Conservation (phyloP, 1,140 invertebrate genomes). For the Meloidogyne floridensis region DNA sequence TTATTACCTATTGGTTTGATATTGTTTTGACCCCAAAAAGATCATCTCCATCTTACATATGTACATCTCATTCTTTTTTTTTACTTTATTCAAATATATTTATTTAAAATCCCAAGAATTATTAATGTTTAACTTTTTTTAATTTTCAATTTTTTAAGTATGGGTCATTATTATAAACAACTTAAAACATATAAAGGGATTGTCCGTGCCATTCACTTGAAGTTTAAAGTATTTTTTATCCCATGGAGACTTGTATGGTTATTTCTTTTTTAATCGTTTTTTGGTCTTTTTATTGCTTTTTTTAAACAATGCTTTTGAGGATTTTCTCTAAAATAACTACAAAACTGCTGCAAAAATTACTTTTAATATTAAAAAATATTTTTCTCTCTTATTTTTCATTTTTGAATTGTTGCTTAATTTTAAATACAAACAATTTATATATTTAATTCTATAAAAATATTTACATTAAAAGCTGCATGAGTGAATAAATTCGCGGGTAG, state of each 20-base stretch:
- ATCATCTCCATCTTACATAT: too few relatives aligned
- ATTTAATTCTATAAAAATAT: neutral
- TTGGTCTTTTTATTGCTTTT: neutral
- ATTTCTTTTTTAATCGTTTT: neutral
- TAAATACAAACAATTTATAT: constrained; percentile 5
- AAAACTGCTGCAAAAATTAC: neutral
- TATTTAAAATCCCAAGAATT: too few relatives aligned
- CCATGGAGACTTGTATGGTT: neutral
- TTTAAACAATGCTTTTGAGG: neutral
- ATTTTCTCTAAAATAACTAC: neutral
- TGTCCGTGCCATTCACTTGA: constrained; percentile 6
- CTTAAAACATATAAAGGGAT: neutral
- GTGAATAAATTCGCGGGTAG: neutral
- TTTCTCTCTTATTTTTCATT: neutral
- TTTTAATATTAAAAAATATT: neutral
- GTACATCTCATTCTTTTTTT: too few relatives aligned
- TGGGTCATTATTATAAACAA: neutral
- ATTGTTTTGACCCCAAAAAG: too few relatives aligned
- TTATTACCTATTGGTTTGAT: too few relatives aligned
- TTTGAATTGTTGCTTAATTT: constrained; percentile 4
- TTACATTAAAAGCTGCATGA: neutral
- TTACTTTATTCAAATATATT: too few relatives aligned
- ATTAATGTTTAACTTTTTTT: too few relatives aligned
- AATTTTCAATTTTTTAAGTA: too few relatives aligned
- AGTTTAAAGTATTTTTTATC: neutral